Conservation (phyloP, 1,140 invertebrate genomes). For the Kradibia gibbosae region DNA sequence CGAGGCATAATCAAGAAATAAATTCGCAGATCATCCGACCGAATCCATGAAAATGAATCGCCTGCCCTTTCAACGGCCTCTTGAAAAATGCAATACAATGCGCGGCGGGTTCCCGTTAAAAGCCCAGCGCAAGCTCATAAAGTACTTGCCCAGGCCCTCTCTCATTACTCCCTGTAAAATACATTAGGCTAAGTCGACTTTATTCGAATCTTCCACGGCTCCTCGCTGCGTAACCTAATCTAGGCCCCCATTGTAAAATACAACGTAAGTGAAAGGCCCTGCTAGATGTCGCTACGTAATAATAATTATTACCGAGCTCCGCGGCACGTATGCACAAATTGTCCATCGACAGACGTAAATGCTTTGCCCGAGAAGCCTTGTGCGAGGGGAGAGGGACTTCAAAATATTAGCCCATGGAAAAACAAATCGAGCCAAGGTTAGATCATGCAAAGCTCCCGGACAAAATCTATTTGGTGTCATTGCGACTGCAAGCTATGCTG, state of each 20-base stretch:
- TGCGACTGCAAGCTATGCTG: too few species aligned
- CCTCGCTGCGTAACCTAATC: neutral
- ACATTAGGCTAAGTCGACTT: slow-evolving; percentile 25
- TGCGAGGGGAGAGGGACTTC: neutral
- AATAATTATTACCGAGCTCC: neutral
- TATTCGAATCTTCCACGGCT: slow-evolving; percentile 26
- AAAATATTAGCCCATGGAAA: neutral
- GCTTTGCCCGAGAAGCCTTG: slow-evolving; percentile 42
- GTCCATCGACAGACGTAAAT: neutral
- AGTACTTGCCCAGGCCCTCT: neutral
- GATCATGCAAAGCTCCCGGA: slow-evolving; percentile 38
- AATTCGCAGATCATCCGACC: slow-evolving; percentile 37
- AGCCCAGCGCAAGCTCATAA: slow-evolving; percentile 14
- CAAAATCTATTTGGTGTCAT: slow-evolving; percentile 41
- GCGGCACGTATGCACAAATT: neutral
- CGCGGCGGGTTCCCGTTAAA: neutral
- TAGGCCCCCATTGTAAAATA: slow-evolving; percentile 12
- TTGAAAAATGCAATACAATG: slow-evolving; percentile 16
- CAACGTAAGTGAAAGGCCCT: neutral
- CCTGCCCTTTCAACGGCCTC: neutral
- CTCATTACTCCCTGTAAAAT: too few species aligned
- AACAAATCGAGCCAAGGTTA: slow-evolving; percentile 6
- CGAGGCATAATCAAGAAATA: slow-evolving; percentile 10
- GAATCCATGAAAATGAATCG: slow-evolving; percentile 10
- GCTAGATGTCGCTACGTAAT: neutral